A percentile compares a stretch with the other conserved stretches of the same genome.
Evolutionary conservation across 2,888 invertebrate species (phyloP).

Genomic region (Notodonta ziczac): DNA sequence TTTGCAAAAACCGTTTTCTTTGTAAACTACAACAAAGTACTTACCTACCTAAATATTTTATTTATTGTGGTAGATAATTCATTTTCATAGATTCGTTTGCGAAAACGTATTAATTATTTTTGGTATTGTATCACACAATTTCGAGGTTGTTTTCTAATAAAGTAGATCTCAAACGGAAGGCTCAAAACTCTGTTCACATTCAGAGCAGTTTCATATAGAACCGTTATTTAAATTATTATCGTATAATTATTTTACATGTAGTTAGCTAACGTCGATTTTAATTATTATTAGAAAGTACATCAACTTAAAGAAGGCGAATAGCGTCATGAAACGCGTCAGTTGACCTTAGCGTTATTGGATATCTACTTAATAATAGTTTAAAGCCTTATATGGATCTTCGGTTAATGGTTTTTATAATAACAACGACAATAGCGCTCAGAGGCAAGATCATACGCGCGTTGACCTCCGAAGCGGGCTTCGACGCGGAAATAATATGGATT

Average conservation of each 20-base stretch:
- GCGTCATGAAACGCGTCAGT: background rate
- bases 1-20: too few relatives aligned
- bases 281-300: background rate
- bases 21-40: too few relatives aligned
- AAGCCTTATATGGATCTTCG: slow-evolving; percentile 29
- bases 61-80: too few relatives aligned
- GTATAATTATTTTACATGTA: background rate
- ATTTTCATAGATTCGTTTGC: background rate
- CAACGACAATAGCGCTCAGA: slow-evolving; percentile 41
- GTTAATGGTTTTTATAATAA: slow-evolving; percentile 35
- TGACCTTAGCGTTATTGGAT: background rate
- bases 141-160: background rate
- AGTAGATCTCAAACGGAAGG: background rate
- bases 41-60: too few relatives aligned
- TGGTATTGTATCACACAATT: background rate
- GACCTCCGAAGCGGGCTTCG: slow-evolving; percentile 69
- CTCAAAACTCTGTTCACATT: background rate
- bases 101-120: background rate
- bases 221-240: too few relatives aligned
- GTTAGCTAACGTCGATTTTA: background rate
- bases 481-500: slow-evolving; percentile 82
- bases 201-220: too few relatives aligned
- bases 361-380: slow-evolving; percentile 11
- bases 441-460: slow-evolving; percentile 66
- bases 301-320: background rate